A percentile compares a stretch with the other conserved stretches of the same genome.
phyloP scores from a whole-genome alignment of 2,888 invertebrate species.

The Apomyelois bistriatella region DNA sequence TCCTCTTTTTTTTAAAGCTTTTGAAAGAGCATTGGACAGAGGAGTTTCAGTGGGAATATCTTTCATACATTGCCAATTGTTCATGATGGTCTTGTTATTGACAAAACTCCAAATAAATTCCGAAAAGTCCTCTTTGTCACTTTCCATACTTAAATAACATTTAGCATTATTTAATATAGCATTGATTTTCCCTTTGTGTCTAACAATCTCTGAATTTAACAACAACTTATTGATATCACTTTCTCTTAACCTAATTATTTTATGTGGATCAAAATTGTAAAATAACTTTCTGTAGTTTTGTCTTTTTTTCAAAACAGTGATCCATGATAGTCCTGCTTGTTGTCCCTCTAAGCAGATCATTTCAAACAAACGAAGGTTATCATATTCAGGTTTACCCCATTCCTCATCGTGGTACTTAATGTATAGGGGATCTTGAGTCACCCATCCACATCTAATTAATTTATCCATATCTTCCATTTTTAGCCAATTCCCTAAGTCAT shows the following conservation, averaged over 20 bases:
- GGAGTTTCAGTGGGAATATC: slow-evolving; percentile 51
- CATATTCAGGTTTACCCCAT: slow-evolving; percentile 59
- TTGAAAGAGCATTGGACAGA: slow-evolving; percentile 46
- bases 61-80: slow-evolving; percentile 42
- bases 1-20: slow-evolving; percentile 52
- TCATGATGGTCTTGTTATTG: slow-evolving; percentile 44
- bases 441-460: slow-evolving; percentile 49
- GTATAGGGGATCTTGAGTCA: slow-evolving; percentile 55
- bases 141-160: slow-evolving; percentile 52
- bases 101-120: slow-evolving; percentile 64
- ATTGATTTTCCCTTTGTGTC: slow-evolving; percentile 59
- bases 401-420: slow-evolving; percentile 64
- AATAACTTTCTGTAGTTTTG: slow-evolving; percentile 50
- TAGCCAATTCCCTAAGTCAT: neutral
- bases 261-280: slow-evolving; percentile 48
- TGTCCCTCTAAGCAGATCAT: slow-evolving; percentile 70
- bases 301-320: slow-evolving; percentile 65
- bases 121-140: slow-evolving; percentile 49
- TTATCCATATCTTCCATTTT: neutral
- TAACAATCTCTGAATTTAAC: slow-evolving; percentile 42
- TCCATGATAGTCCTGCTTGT: slow-evolving; percentile 69
- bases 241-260: slow-evolving; percentile 39
- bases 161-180: slow-evolving; percentile 60
- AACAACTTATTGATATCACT: slow-evolving; percentile 37
- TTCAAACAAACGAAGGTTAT: slow-evolving; percentile 53